Conservation (phyloP, 2,888 invertebrate genomes). For the Sthenelais limicola region DNA sequence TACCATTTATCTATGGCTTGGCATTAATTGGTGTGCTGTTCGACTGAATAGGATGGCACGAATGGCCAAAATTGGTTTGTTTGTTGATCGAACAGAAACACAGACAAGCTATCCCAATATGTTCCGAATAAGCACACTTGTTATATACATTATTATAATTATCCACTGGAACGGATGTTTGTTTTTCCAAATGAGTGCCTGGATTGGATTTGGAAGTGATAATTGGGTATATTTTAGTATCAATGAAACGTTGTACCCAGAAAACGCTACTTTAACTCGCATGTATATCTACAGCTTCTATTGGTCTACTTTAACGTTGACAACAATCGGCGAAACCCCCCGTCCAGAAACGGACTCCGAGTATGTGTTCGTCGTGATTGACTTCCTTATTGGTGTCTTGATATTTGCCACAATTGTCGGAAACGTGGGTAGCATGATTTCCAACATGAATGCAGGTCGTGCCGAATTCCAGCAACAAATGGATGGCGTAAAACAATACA, state of each 20-base stretch:
- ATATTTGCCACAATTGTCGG: slow-evolving; percentile 98
- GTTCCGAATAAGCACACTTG: slow-evolving; percentile 69
- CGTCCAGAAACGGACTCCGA: slow-evolving; percentile 93
- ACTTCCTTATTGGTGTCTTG: slow-evolving; percentile 92
- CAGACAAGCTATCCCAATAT: slow-evolving; percentile 92
- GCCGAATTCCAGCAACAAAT: slow-evolving; percentile 96
- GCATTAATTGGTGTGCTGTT: slow-evolving; percentile 75
- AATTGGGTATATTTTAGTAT: slow-evolving; percentile 77
- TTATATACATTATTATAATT: slow-evolving; percentile 70
- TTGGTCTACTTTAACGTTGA: slow-evolving; percentile 96
- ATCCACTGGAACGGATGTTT: slow-evolving; percentile 73
- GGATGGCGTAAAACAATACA: slow-evolving; percentile 93
- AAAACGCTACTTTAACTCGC: slow-evolving; percentile 74
- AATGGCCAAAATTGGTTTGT: slow-evolving; percentile 88
- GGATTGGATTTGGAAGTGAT: slow-evolving; percentile 91
- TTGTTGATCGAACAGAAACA: slow-evolving; percentile 95
- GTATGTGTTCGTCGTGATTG: slow-evolving; percentile 90
- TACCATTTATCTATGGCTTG: slow-evolving; percentile 49
- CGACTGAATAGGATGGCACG: slow-evolving; percentile 86
- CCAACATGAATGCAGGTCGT: slow-evolving; percentile 95
- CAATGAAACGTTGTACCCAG: slow-evolving; percentile 37
- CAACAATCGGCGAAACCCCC: slow-evolving; percentile 92
- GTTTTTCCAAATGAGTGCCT: slow-evolving; percentile 70
- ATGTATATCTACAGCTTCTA: slow-evolving; percentile 90
- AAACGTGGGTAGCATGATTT: slow-evolving; percentile 88